Evolutionary conservation across 2,888 invertebrate genomes (phyloP).

Genomic region (Amphipyra berbera): DNA sequence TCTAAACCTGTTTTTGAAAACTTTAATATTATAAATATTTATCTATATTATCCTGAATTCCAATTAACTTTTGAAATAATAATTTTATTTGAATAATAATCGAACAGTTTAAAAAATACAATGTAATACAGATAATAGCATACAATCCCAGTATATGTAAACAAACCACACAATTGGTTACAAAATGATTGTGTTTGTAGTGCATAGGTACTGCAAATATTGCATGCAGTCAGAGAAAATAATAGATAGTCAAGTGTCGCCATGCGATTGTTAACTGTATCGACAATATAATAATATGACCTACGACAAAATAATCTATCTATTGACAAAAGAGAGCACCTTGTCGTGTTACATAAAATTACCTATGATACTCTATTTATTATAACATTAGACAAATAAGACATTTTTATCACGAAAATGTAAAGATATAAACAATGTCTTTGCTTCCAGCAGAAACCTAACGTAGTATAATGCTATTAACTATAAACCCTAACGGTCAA

Average conservation of each 20-base stretch:
- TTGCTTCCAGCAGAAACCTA: too few relatives aligned
- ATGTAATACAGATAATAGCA: not conserved
- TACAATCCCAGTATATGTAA: not conserved
- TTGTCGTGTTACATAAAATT: too few relatives aligned
- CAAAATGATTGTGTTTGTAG: slow-evolving; percentile 3
- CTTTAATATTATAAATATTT: too few relatives aligned
- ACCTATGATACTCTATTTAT: too few relatives aligned
- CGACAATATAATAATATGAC: not conserved
- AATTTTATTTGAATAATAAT: not conserved
- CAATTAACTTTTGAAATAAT: not conserved
- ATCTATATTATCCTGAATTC: not conserved
- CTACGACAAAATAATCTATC: not conserved
- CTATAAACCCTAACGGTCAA: too few relatives aligned
- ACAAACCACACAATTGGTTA: slow-evolving; percentile 10
- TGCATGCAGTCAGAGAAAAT: slow-evolving; percentile 5
- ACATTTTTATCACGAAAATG: too few relatives aligned
- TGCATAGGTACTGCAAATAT: slow-evolving; percentile 10
- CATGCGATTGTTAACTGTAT: slow-evolving; percentile 3
- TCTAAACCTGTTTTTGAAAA: too few relatives aligned
- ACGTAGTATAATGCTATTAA: too few relatives aligned
- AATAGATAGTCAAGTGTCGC: slow-evolving; percentile 10
- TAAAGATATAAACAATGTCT: too few relatives aligned
- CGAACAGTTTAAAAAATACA: too few relatives aligned
- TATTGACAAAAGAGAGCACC: slow-evolving; percentile 2
- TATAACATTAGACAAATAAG: too few relatives aligned